phyloP scores from a whole-genome alignment of 2,113 vertebrate genomes.

The Heteronetta atricapilla region DNA sequence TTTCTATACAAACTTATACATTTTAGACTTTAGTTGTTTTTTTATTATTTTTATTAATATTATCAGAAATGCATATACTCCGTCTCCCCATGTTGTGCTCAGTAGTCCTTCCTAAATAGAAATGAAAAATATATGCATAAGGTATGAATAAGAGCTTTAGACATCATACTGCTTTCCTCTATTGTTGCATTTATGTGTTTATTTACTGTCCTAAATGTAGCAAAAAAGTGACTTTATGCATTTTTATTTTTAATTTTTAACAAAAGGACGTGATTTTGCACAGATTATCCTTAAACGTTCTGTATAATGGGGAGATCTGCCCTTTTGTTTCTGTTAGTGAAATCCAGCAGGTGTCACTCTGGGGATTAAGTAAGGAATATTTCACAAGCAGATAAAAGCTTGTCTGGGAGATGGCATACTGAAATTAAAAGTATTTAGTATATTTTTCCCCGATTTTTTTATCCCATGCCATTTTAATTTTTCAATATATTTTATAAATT shows the following conservation, averaged over 20 bases:
- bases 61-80: not conserved
- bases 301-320: not conserved
- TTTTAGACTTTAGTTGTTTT: not conserved
- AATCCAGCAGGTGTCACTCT: slow-evolving; percentile 72
- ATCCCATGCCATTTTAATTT: not conserved
- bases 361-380: slow-evolving; percentile 42
- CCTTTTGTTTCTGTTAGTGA: slow-evolving; percentile 7
- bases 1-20: not conserved
- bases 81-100: not conserved
- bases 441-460: not conserved
- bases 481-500: not conserved
- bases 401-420: not conserved
- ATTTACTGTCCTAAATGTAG: not conserved
- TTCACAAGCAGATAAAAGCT: not conserved
- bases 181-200: not conserved
- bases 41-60: not conserved
- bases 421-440: not conserved
- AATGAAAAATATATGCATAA: not conserved
- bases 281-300: not conserved
- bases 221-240: not conserved
- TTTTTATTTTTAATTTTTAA: not conserved
- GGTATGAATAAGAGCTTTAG: not conserved
- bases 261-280: not conserved
- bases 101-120: not conserved
- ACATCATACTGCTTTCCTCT: not conserved